Base-by-base conservation (phyloP, 2,888 invertebrate genomes). In the Zele albiditarsus region DNA sequence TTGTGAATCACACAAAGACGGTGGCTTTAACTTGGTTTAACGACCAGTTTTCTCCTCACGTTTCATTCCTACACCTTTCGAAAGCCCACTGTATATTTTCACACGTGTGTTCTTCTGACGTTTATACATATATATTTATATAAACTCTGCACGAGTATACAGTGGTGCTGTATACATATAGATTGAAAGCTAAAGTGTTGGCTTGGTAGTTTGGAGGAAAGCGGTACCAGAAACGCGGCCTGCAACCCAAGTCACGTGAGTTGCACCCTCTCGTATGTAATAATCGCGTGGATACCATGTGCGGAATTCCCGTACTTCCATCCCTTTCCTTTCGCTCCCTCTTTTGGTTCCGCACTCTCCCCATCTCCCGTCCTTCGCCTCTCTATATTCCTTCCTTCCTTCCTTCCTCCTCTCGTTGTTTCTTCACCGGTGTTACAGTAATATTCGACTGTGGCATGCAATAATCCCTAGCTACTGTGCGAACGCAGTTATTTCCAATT, bases 171-270 rank as follows among this genome's bases (percentile, higher is more conserved):
- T 53, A 53, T 20, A n/a, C 8, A 53, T 53, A 53, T 53, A 53
- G 46, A 23, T 38, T 62, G 69, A 49, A 57, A 69, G 33, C 49
- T 53, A 38, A 63, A 74, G 69, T 63, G 63, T 62, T 74, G 53
- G 74, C 38, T n/a, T 53, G 33, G 63, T 62, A 62, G 63, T 74
- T 74, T 74, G 38, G 53, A 63, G 53, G 20, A 46, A 69, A 62
- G 49, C 53, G 68, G 74, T 63, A 74, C 68, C 74, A 63, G 69
- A 71, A 71, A 49, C 71, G 63, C 49, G 63, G 63, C 33, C 53
- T 53, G n/a, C 16, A 74, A 68, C 57, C 65, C 58, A 70, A 74
- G 57, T 74, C 70, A 74, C 70, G 74, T 70, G 74, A 74, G 57
- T 74, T 28, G 28, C 42, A 38, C 70, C 38, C 69, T 70, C 65